These are phyloP conservation scores for Coelopa frigida DNA, from an alignment of 1,140 invertebrate species.

Conservation along the genomic window DNA sequence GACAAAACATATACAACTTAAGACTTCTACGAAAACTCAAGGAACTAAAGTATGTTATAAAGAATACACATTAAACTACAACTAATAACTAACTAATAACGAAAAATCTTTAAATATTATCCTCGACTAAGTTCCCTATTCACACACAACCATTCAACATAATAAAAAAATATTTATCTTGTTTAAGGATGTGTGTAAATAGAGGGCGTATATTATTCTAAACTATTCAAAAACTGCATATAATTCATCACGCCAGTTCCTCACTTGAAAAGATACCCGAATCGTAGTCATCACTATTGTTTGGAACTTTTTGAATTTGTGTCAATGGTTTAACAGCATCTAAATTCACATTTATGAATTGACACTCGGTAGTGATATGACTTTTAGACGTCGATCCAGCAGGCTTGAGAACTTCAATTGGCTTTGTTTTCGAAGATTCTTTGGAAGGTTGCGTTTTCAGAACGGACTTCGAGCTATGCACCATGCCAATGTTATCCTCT, in stretches of 20 bases:
- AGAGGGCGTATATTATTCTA: not conserved
- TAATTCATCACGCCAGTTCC: slow-evolving; percentile 8
- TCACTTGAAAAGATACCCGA: slow-evolving; percentile 13
- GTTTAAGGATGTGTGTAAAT: too few relatives aligned
- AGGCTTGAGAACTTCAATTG: not conserved
- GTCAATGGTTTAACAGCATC: slow-evolving; percentile 8
- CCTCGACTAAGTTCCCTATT: too few relatives aligned
- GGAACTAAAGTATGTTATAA: too few relatives aligned
- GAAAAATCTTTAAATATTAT: too few relatives aligned
- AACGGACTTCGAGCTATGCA: not conserved
- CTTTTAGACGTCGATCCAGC: too few relatives aligned
- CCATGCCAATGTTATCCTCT: slow-evolving; percentile 19
- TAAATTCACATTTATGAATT: slow-evolving; percentile 7
- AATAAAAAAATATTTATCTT: too few relatives aligned
- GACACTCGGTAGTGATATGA: not conserved
- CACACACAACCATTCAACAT: too few relatives aligned
- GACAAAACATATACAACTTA: too few relatives aligned
- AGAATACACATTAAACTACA: too few relatives aligned
- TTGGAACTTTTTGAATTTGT: slow-evolving; percentile 10
- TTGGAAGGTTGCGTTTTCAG: not conserved
- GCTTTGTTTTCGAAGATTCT: not conserved
- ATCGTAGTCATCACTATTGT: slow-evolving; percentile 11
- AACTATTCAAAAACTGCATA: not conserved
- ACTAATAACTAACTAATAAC: too few relatives aligned
- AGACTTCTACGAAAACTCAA: too few relatives aligned